These are phyloP conservation scores for Eupeodes latifasciatus DNA, from an alignment of 2,888 invertebrate species.

Conservation along the genomic window DNA sequence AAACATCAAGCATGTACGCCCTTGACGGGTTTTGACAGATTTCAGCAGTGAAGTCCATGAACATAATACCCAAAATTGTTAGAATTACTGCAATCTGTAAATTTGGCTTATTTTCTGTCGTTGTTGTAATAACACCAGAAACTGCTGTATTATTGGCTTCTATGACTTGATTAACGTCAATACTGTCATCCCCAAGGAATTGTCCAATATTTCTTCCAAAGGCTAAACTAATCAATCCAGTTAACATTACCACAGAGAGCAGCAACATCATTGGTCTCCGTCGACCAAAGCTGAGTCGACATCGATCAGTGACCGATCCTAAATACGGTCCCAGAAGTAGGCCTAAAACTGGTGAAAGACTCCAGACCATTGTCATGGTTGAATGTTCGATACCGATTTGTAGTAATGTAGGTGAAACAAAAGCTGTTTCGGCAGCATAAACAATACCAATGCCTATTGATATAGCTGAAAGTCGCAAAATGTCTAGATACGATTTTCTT, in stretches of 20 bases:
- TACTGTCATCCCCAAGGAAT: constrained; percentile 84
- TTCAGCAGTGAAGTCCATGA: constrained; percentile 88
- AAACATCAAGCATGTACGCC: constrained; percentile 87
- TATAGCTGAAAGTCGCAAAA: constrained; percentile 82
- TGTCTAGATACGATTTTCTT: constrained; percentile 81
- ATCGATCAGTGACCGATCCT: constrained; percentile 87
- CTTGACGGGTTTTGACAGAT: constrained; percentile 88
- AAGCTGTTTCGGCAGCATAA: constrained; percentile 88
- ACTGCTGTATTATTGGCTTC: constrained; percentile 76
- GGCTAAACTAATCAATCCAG: constrained; percentile 86
- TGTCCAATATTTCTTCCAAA: constrained; percentile 86
- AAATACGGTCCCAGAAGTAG: constrained; percentile 84
- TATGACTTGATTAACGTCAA: constrained; percentile 73
- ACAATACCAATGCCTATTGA: constrained; percentile 87
- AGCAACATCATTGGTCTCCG: constrained; percentile 87
- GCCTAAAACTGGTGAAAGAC: constrained; percentile 84
- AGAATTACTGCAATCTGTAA: constrained; percentile 84
- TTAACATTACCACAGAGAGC: constrained; percentile 86
- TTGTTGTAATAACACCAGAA: constrained; percentile 71
- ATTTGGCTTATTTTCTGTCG: constrained; percentile 69
- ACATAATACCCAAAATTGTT: constrained; percentile 86
- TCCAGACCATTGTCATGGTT: constrained; percentile 86
- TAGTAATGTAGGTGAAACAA: constrained; percentile 87
- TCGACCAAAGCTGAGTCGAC: constrained; percentile 85
- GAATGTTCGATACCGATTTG: constrained; percentile 87